Evolutionary conservation across 2,888 invertebrate genomes (phyloP).

Genomic region (Acrobasis suavella): DNA sequence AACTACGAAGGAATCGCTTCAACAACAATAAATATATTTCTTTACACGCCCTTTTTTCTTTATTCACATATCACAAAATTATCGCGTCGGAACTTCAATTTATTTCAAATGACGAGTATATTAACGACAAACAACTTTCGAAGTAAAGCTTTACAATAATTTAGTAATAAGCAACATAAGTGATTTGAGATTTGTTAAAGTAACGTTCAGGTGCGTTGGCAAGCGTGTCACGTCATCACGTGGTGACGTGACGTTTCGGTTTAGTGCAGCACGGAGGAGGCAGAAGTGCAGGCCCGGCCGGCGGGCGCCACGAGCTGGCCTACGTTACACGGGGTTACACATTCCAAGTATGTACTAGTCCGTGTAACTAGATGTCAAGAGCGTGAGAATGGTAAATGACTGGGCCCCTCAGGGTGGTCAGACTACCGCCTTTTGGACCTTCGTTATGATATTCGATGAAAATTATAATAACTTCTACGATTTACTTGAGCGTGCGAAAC

Average conservation of each 20-base stretch:
- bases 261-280: no score
- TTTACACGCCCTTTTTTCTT: conserved; percentile 16
- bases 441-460: conserved; percentile 18
- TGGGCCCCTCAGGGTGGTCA: not conserved
- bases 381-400: not conserved
- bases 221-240: conserved; percentile 4
- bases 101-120: conserved; percentile 2
- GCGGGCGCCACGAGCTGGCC: not conserved
- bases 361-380: not conserved
- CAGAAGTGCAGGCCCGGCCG: not conserved
- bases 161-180: conserved; percentile 6
- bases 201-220: not conserved
- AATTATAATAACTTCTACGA: conserved; percentile 13
- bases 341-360: no score
- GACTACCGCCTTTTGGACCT: conserved; percentile 18
- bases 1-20: conserved; percentile 18
- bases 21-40: conserved; percentile 26
- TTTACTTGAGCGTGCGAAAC: conserved; percentile 16
- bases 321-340: no score
- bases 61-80: conserved; percentile 23
- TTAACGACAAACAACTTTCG: conserved; percentile 3
- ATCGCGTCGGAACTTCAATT: conserved; percentile 16
- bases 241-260: not conserved
- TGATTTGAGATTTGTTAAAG: not conserved
- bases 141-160: conserved; percentile 13